Evolutionary conservation across 2,797 vertebrate species (phyloP).

Genomic region (Etheostoma perlongum): DNA sequence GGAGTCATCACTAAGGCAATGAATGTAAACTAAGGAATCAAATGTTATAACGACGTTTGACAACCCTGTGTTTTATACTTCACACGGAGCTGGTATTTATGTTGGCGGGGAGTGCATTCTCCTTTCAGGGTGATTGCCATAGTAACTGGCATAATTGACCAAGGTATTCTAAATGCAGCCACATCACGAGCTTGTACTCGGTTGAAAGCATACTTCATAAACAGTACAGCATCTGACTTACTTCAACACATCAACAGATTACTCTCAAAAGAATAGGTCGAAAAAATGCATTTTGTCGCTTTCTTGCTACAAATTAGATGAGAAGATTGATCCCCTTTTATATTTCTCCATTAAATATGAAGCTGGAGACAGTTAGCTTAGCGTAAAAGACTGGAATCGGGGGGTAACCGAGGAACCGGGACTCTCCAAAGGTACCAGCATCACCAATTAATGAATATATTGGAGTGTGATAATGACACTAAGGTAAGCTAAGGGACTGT

Average conservation of each 20-base stretch:
- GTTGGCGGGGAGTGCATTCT: slow-evolving; percentile 15
- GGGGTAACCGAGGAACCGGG: neutral
- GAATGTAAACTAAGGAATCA: neutral
- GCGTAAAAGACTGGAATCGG: no score
- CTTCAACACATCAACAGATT: neutral
- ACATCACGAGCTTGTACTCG: slow-evolving; percentile 3
- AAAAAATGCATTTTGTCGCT: neutral
- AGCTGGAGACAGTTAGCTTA: neutral
- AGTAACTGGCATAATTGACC: slow-evolving; percentile 51
- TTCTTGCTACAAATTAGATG: neutral
- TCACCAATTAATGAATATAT: neutral
- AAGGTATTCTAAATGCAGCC: slow-evolving; percentile 41
- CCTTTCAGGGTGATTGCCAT: slow-evolving; percentile 54
- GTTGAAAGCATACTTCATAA: slow-evolving; percentile 3
- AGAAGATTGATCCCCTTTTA: neutral
- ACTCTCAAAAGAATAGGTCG: neutral
- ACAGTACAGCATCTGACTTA: neutral
- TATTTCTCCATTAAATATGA: neutral
- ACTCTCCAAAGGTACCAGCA: neutral
- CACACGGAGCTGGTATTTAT: slow-evolving; percentile 27
- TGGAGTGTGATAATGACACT: no score
- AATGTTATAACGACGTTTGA: slow-evolving; percentile 1
- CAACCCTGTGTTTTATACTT: slow-evolving; percentile 2
- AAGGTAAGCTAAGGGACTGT: neutral
- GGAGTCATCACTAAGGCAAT: neutral